Conservation (phyloP, 1,140 invertebrate genomes). For the Drosophila pallidifrons region DNA sequence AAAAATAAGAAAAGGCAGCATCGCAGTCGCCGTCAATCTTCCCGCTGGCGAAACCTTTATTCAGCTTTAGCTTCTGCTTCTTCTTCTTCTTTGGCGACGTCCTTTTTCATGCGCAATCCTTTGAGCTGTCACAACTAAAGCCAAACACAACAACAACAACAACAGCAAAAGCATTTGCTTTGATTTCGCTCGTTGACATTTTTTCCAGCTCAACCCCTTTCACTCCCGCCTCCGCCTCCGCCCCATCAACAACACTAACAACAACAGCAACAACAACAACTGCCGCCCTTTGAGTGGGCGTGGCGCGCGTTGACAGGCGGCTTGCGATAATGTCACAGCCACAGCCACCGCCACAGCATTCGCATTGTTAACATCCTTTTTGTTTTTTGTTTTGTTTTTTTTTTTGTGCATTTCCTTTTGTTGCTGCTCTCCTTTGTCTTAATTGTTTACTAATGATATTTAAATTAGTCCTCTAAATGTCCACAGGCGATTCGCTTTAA, state of each 20-base stretch:
- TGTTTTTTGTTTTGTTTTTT: too few relatives aligned
- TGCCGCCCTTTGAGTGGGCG: slow-evolving; percentile 17
- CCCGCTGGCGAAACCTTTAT: slow-evolving; percentile 4
- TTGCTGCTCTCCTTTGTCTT: slow-evolving; percentile 65
- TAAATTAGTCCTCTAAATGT: slow-evolving; percentile 78
- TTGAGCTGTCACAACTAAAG: slow-evolving; percentile 59
- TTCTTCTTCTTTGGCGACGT: neutral
- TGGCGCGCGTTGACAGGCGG: slow-evolving; percentile 61
- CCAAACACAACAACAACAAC: slow-evolving; percentile 21
- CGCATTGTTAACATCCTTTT: slow-evolving; percentile 42
- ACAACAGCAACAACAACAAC: too few relatives aligned
- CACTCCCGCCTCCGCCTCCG: neutral
- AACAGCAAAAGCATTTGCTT: slow-evolving; percentile 35
- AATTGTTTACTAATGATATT: slow-evolving; percentile 77
- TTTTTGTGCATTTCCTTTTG: slow-evolving; percentile 44
- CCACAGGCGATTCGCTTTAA: slow-evolving; percentile 58
- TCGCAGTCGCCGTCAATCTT: neutral
- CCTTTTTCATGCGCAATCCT: slow-evolving; percentile 42
- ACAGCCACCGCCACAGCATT: too few relatives aligned
- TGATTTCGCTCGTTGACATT: slow-evolving; percentile 63
- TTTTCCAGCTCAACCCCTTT: slow-evolving; percentile 33
- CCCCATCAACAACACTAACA: too few relatives aligned
- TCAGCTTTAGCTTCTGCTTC: neutral
- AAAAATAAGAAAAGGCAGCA: slow-evolving; percentile 33
- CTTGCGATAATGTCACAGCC: slow-evolving; percentile 20